These are phyloP conservation scores for Trissoscelio sp. DNA, from an alignment of 2,888 invertebrate species.

Conservation along the genomic window DNA sequence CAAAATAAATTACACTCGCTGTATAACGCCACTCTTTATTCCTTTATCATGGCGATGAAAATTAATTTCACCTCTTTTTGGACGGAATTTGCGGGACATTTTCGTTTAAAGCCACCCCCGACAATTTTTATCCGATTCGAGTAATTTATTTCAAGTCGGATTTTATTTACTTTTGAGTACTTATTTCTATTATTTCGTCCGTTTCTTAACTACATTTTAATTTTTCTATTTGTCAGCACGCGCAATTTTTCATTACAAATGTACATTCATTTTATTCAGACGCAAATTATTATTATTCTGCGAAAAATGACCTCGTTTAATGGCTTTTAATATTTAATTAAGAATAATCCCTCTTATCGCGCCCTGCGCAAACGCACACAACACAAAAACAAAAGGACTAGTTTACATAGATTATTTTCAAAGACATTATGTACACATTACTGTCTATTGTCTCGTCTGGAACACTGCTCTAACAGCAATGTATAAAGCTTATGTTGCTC, in stretches of 20 bases:
- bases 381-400: constrained; percentile 39
- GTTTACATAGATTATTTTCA: constrained; percentile 64
- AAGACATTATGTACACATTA: constrained; percentile 52
- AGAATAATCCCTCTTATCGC: constrained; percentile 36
- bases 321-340: constrained; percentile 48
- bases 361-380: not conserved
- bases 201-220: no score
- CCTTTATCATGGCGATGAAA: constrained; percentile 25
- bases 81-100: constrained; percentile 8
- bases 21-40: constrained; percentile 24
- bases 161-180: constrained; percentile 4
- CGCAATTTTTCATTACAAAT: constrained; percentile 9
- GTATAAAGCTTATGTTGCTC: constrained; percentile 50
- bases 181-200: no score
- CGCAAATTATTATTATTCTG: constrained; percentile 2
- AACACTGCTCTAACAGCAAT: constrained; percentile 24
- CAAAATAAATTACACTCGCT: constrained; percentile 56
- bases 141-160: not conserved
- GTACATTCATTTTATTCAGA: not conserved
- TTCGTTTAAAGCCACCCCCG: not conserved
- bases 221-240: not conserved
- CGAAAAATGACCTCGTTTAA: constrained; percentile 31
- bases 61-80: constrained; percentile 24
- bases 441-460: constrained; percentile 49
- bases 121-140: constrained; percentile 7